Percentiles rank a stretch among this genome's conserved stretches.
phyloP scores from a whole-genome alignment of 1,140 invertebrate genomes.

The Pseudobourletiella spinata region DNA sequence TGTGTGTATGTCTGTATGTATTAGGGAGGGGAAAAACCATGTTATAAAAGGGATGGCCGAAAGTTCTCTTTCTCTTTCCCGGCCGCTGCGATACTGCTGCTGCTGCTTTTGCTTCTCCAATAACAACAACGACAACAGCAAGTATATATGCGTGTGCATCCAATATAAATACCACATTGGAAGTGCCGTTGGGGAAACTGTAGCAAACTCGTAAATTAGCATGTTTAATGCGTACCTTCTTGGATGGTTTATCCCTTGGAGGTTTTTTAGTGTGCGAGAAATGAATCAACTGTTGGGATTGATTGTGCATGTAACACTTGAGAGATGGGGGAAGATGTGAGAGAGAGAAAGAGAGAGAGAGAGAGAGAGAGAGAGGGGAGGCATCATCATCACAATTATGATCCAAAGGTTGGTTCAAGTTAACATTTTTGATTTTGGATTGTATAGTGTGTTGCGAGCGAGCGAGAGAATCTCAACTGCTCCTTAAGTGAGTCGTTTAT shows the following conservation, averaged over 20 bases:
- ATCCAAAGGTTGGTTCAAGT: conserved; percentile 5
- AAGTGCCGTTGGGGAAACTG: conserved; percentile 3
- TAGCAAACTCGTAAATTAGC: conserved; percentile 11
- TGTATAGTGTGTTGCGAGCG: too few relatives aligned
- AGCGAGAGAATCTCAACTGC: not conserved
- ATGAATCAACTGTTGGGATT: conserved; percentile 1
- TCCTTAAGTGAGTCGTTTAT: not conserved
- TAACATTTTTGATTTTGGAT: conserved; percentile 7
- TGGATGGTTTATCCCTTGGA: not conserved
- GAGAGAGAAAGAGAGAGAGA: not conserved
- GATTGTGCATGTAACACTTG: conserved; percentile 1
- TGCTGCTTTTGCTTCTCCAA: too few relatives aligned
- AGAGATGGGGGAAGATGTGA: not conserved
- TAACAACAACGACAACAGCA: too few relatives aligned
- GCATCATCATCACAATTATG: not conserved
- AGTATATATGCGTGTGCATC: too few relatives aligned
- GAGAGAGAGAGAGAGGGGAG: not conserved
- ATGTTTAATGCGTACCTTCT: not conserved
- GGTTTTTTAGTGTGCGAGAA: too few relatives aligned
- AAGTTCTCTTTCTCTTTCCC: too few relatives aligned
- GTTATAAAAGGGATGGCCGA: too few relatives aligned
- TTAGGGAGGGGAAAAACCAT: conserved; percentile 3
- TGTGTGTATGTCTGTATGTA: too few relatives aligned
- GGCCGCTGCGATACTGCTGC: too few relatives aligned
- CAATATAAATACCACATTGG: not conserved